phyloP scores from a whole-genome alignment of 2,113 vertebrate species.

The Meleagris gallopavo region DNA sequence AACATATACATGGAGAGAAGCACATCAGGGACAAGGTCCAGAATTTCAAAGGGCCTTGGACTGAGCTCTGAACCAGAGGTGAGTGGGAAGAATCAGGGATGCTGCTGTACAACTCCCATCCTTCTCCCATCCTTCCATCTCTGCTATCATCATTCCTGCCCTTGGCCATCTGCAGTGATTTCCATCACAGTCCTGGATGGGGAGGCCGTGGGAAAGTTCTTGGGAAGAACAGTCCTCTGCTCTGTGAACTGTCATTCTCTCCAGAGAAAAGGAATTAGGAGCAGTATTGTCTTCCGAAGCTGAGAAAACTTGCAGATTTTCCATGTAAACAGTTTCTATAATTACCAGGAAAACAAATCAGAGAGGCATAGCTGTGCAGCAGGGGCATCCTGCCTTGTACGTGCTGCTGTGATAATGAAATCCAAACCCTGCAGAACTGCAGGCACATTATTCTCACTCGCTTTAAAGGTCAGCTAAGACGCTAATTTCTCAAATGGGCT shows the following conservation, averaged over 20 bases:
- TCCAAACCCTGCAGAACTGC: not conserved
- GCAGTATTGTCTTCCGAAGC: conserved; percentile 42
- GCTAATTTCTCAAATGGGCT: conserved; percentile 14
- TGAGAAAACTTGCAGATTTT: conserved; percentile 66
- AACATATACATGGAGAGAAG: not conserved
- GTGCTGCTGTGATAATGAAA: conserved; percentile 47
- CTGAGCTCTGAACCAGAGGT: not conserved
- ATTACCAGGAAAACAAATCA: conserved; percentile 46
- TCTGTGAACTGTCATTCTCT: conserved; percentile 7
- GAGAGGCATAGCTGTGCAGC: not conserved
- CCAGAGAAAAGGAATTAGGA: conserved; percentile 45
- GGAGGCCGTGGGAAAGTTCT: conserved; percentile 39
- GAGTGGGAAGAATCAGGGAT: not conserved
- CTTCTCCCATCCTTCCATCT: not conserved
- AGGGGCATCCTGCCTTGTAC: not conserved
- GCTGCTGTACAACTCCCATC: not conserved
- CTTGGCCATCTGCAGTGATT: not conserved
- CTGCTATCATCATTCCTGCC: not conserved
- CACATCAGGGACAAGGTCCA: not conserved
- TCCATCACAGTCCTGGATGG: not conserved
- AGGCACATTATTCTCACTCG: conserved; percentile 13
- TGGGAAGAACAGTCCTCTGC: not conserved
- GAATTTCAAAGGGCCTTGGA: not conserved
- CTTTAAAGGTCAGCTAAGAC: conserved; percentile 58
- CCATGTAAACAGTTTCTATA: conserved; percentile 43